A percentile compares a stretch with the other conserved stretches of the same genome.
These are phyloP conservation scores for Thamnophis sirtalis DNA, from an alignment of 2,113 vertebrate genomes.

Conservation along the genomic window DNA sequence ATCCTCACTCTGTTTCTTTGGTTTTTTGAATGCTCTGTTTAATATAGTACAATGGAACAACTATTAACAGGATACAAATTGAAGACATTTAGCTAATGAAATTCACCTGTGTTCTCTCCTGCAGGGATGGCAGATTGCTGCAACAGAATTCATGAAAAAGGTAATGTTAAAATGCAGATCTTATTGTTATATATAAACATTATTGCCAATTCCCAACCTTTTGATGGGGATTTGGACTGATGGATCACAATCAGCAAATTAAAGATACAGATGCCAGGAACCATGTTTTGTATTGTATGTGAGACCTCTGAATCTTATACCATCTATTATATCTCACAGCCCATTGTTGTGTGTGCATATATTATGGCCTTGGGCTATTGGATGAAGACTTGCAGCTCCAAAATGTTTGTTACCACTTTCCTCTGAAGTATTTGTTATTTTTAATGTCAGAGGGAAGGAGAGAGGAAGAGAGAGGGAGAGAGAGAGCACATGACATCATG, in stretches of 20 bases:
- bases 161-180: conserved; percentile 38
- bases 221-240: not conserved
- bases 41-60: not conserved
- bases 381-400: not conserved
- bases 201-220: not conserved
- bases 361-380: not conserved
- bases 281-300: not conserved
- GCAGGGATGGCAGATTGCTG: conserved; percentile 52
- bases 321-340: not conserved
- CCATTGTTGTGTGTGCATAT: not conserved
- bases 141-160: conserved; percentile 64
- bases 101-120: conserved; percentile 39
- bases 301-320: not conserved
- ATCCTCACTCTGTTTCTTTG: not conserved
- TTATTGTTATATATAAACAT: not conserved
- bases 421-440: not conserved
- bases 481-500: too few relatives aligned
- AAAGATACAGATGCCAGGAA: not conserved
- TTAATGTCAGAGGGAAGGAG: not conserved
- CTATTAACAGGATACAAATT: not conserved
- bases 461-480: not conserved
- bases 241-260: not conserved
- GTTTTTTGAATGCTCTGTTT: not conserved
- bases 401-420: not conserved
- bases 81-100: not conserved